These are phyloP conservation scores for Danio albolineatus DNA, from an alignment of 2,797 vertebrate species.

Conservation along the genomic window DNA sequence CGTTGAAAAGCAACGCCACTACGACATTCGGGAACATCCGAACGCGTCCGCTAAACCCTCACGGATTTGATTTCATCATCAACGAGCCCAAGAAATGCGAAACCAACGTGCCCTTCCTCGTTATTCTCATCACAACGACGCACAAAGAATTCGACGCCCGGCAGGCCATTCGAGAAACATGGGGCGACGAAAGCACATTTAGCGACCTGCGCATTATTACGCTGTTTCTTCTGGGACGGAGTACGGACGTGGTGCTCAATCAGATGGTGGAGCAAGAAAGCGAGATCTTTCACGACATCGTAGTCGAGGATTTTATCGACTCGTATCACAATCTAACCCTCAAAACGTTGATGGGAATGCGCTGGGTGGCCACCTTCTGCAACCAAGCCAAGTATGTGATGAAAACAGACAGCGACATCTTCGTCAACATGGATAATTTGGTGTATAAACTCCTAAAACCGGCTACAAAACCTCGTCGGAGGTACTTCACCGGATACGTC, in stretches of 20 bases:
- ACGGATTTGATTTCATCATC: slow-evolving; percentile 92
- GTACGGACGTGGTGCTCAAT: slow-evolving; percentile 83
- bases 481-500: slow-evolving; percentile 96
- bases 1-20: slow-evolving; percentile 79
- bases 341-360: slow-evolving; percentile 91
- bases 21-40: slow-evolving; percentile 92
- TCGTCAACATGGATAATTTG: slow-evolving; percentile 93
- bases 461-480: slow-evolving; percentile 90
- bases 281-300: slow-evolving; percentile 90
- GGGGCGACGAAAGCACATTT: slow-evolving; percentile 95
- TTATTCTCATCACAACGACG: slow-evolving; percentile 90
- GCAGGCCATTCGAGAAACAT: slow-evolving; percentile 92
- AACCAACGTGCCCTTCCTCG: slow-evolving; percentile 85
- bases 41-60: slow-evolving; percentile 93
- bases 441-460: slow-evolving; percentile 96
- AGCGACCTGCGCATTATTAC: slow-evolving; percentile 90
- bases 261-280: slow-evolving; percentile 96
- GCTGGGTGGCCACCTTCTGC: slow-evolving; percentile 89
- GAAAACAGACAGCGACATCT: slow-evolving; percentile 93
- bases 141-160: slow-evolving; percentile 91
- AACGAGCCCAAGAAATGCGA: slow-evolving; percentile 95
- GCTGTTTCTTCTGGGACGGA: slow-evolving; percentile 87
- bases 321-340: slow-evolving; percentile 91
- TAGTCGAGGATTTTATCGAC: slow-evolving; percentile 90
- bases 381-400: slow-evolving; percentile 90